Evolutionary conservation across 1,140 invertebrate species (phyloP).

Genomic region (Berghia stephanieae): DNA sequence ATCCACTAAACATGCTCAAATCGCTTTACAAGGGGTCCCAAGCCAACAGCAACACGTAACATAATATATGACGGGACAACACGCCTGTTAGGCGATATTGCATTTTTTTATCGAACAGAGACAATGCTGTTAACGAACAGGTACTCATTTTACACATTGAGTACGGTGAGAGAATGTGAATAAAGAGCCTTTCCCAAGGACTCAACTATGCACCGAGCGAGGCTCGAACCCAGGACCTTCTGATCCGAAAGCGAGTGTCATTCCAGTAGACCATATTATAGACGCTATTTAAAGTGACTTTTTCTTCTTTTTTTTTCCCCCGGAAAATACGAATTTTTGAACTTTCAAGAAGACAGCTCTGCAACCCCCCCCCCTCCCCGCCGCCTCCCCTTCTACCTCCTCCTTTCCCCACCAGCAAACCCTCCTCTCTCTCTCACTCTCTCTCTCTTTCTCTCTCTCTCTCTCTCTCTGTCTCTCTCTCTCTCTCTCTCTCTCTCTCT

Average conservation of each 20-base stretch:
- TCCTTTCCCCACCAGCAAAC: background rate
- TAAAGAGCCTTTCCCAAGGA: background rate
- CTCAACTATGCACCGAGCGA: background rate
- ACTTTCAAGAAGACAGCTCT: too few relatives aligned
- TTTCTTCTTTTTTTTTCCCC: background rate
- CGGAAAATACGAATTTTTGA: too few relatives aligned
- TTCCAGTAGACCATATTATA: background rate
- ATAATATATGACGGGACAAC: too few relatives aligned
- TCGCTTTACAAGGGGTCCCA: too few relatives aligned
- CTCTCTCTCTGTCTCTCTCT: background rate
- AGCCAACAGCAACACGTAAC: too few relatives aligned
- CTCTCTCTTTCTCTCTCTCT: background rate
- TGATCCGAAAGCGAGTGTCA: background rate
- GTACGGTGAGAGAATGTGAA: too few relatives aligned
- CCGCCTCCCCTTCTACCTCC: background rate
- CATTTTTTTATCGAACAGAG: too few relatives aligned
- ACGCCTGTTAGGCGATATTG: too few relatives aligned
- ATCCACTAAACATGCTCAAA: too few relatives aligned
- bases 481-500: background rate
- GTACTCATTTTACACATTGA: too few relatives aligned
- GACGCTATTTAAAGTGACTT: background rate
- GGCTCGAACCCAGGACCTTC: too few relatives aligned
- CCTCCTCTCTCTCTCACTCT: background rate
- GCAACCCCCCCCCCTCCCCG: background rate
- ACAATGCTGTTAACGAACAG: too few relatives aligned